phyloP scores from a whole-genome alignment of 2,888 invertebrate genomes.

The Rhamnusium bicolor region DNA sequence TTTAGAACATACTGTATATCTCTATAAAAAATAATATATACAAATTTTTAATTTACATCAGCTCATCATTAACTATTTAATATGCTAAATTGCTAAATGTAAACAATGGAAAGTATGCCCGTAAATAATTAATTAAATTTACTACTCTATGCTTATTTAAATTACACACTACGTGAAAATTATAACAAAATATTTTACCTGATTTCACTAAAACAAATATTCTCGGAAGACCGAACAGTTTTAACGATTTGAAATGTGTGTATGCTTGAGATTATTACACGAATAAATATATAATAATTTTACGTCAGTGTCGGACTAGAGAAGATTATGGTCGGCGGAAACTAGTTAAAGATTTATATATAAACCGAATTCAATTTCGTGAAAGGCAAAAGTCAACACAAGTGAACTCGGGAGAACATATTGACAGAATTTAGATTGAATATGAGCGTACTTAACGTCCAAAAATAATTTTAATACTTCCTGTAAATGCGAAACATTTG shows the following conservation, averaged over 20 bases:
- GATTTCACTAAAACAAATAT: background rate
- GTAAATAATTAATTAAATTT: too few species aligned
- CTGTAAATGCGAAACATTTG: background rate
- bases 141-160: background rate
- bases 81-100: too few species aligned
- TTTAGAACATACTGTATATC: too few species aligned
- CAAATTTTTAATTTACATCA: too few species aligned
- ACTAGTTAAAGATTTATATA: constrained; percentile 11
- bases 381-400: background rate
- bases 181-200: background rate
- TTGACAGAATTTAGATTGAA: background rate
- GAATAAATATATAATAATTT: background rate
- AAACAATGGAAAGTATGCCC: too few species aligned
- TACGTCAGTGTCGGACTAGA: constrained; percentile 8
- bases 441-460: background rate
- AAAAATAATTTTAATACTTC: background rate
- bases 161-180: background rate
- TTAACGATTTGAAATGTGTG: background rate
- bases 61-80: too few species aligned
- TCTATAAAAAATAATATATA: too few species aligned
- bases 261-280: constrained; percentile 2
- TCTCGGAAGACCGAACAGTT: background rate
- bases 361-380: constrained; percentile 4
- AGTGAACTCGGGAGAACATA: background rate
- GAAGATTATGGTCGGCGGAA: background rate